A percentile compares a stretch with the other conserved stretches of the same genome.
phyloP scores from a whole-genome alignment of 2,797 vertebrate species.

The Avahi laniger region DNA sequence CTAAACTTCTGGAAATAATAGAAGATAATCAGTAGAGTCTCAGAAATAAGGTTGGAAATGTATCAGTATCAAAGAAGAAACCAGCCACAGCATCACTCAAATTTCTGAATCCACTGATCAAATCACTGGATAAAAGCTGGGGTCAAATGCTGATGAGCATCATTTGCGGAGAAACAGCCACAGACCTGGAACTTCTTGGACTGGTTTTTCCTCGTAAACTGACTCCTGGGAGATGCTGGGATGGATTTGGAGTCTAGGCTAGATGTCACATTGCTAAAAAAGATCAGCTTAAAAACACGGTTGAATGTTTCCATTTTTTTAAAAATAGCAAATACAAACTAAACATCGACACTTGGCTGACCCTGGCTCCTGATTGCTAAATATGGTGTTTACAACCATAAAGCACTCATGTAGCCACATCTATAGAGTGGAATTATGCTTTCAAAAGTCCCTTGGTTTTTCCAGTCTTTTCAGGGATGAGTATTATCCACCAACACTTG shows the following conservation, averaged over 20 bases:
- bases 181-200: neutral
- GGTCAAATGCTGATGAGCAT: neutral
- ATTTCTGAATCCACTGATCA: neutral
- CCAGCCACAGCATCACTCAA: neutral
- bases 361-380: conserved; percentile 67
- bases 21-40: neutral
- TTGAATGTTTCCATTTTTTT: conserved; percentile 57
- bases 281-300: conserved; percentile 73
- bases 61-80: neutral
- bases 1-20: neutral
- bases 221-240: conserved; percentile 65
- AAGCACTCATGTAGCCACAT: conserved; percentile 40
- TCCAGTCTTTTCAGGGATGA: conserved; percentile 39
- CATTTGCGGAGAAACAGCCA: neutral
- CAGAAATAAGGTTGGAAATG: neutral
- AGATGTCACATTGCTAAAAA: conserved; percentile 75
- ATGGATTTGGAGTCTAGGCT: conserved; percentile 71
- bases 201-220: conserved; percentile 70
- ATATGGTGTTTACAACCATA: conserved; percentile 69
- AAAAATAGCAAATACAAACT: conserved; percentile 74
- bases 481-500: neutral
- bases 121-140: neutral
- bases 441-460: conserved; percentile 65
- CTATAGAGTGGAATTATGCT: conserved; percentile 15
- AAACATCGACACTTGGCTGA: conserved; percentile 82